phyloP scores from a whole-genome alignment of 2,797 vertebrate genomes.

The Chlorospingus semifuscus region DNA sequence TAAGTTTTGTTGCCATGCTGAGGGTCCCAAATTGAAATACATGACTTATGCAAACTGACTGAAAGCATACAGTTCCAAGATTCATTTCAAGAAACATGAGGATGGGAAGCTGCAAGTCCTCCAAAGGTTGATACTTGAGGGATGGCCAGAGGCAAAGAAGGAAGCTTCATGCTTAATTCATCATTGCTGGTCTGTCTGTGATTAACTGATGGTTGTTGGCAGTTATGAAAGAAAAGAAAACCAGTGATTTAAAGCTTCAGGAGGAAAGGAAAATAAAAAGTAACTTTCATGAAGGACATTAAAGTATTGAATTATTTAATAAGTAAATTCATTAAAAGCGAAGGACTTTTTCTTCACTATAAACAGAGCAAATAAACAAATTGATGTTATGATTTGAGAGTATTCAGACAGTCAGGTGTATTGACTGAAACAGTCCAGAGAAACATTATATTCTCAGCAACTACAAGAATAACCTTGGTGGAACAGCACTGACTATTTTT shows the following conservation, averaged over 20 bases:
- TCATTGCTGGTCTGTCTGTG: background rate
- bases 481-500: background rate
- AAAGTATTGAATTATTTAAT: background rate
- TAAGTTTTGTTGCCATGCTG: background rate
- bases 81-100: background rate
- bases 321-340: background rate
- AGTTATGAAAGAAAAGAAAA: background rate
- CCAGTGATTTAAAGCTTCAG: background rate
- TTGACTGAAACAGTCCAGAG: background rate
- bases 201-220: background rate
- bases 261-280: background rate
- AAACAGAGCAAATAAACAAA: background rate
- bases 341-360: background rate
- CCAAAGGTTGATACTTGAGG: background rate
- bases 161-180: conserved; percentile 4
- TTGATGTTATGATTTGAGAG: background rate
- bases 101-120: background rate
- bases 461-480: background rate
- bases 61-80: background rate
- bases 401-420: background rate
- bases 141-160: conserved; percentile 1
- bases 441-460: background rate
- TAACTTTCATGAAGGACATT: background rate
- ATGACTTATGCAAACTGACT: background rate
- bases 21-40: background rate